Percentiles rank a stretch among this genome's conserved stretches.
These are phyloP conservation scores for Sula dactylatra DNA, from an alignment of 2,113 vertebrate species.

Conservation along the genomic window DNA sequence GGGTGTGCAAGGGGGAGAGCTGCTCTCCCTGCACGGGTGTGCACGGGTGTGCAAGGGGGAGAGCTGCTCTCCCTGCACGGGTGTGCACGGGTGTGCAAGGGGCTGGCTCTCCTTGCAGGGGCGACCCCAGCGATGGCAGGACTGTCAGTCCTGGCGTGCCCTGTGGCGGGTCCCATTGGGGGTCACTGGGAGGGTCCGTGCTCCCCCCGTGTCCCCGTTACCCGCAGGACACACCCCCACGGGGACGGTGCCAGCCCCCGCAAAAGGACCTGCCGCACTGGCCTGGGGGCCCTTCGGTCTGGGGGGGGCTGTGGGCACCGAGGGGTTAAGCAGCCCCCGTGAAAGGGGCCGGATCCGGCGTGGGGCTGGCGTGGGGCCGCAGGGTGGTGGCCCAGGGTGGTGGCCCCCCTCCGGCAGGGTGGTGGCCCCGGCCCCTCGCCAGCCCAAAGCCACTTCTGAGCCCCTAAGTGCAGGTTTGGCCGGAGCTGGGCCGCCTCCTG, in stretches of 20 bases:
- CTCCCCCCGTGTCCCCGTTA: not conserved
- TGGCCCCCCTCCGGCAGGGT: not conserved
- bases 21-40: not conserved
- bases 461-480: not conserved
- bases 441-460: not conserved
- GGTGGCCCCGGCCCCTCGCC: not conserved
- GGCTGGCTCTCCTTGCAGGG: not conserved
- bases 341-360: no score
- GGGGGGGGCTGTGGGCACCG: not conserved
- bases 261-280: not conserved
- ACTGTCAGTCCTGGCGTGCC: not conserved
- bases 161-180: not conserved
- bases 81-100: no score
- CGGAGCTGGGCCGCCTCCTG: not conserved
- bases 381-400: not conserved
- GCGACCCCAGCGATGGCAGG: no score
- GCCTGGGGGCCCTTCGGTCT: no score
- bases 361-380: not conserved
- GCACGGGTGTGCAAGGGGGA: not conserved
- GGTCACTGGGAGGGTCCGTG: not conserved
- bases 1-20: not conserved
- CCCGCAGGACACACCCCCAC: not conserved
- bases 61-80: not conserved
- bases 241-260: not conserved
- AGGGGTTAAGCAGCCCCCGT: not conserved